Base-by-base conservation (phyloP, 2,113 vertebrate genomes). In the Urocitellus parryii region DNA sequence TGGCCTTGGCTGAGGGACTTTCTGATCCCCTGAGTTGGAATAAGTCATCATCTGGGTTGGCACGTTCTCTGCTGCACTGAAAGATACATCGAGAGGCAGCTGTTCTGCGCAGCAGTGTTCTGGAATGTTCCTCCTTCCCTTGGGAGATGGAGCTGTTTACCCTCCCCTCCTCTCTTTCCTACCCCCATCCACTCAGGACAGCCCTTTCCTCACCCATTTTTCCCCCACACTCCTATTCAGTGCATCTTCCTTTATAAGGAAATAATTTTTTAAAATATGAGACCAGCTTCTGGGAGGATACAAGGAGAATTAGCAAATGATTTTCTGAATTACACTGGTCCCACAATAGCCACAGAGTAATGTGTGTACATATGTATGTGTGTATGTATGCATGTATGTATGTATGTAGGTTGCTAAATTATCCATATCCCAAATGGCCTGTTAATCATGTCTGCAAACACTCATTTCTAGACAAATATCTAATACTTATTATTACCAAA, bases 61-160 rank as follows among this genome's bases (percentile, higher is more conserved):
- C 29, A 1, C 6, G 17, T 17, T 8, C 12, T 25, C 25, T 34
- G 25, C 20, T 48, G 20, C 8, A 2, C 9, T 12, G 39, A 63
- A 8, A 65, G 24, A 6, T 8, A 2, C 4, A 11, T 5, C 24
- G 6, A 37, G 32, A 61, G 27, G 25, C 11, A 9, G 22, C 18
- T 29, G 0, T 3, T 24, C 7, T 9, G 4, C 8, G 56, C 25
- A 7, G 17, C 1, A 0, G 8, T 37, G 13, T n/a, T 53, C 0
- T 3, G 51, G 32, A 18, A 8, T 25, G 0, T 8, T 42, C 37
- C 81, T 20, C 25, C 39, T 18, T 10, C 29, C 18, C 4, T 4
- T 12, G 72, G 13, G 27, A 22, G 65, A 53, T n/a, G 18, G 10
- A 48, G 34, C 58, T 74, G 0, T 17, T 56, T 53, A 14, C 0